Percentiles rank a stretch among this genome's conserved stretches.
These are phyloP conservation scores for Caenorhabditis sinica DNA, from an alignment of 2,888 invertebrate genomes.

Conservation along the genomic window DNA sequence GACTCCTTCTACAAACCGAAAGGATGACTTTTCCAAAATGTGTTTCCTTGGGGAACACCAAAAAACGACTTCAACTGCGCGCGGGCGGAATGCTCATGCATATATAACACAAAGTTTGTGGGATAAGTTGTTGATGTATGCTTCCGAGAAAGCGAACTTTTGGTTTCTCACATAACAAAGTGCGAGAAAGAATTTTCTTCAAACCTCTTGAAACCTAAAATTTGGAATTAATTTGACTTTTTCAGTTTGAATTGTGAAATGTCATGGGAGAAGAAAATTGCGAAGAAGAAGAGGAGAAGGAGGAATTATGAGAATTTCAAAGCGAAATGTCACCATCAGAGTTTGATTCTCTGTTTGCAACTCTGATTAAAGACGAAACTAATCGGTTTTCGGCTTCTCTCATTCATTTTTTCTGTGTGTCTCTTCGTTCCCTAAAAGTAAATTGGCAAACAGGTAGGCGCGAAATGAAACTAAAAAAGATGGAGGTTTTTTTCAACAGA, in stretches of 20 bases:
- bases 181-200: not conserved
- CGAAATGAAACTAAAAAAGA: conserved; percentile 33
- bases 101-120: not conserved
- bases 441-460: conserved; percentile 61
- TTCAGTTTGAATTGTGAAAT: not conserved
- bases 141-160: conserved; percentile 1
- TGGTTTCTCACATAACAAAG: not conserved
- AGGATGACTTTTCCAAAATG: no score
- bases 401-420: conserved; percentile 5
- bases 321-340: conserved; percentile 29
- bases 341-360: conserved; percentile 47
- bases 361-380: conserved; percentile 56
- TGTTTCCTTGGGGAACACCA: no score
- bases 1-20: no score
- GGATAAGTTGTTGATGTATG: not conserved
- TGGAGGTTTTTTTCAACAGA: not conserved
- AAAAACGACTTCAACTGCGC: not conserved
- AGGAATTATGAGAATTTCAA: not conserved
- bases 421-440: conserved; percentile 36
- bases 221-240: not conserved
- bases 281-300: not conserved
- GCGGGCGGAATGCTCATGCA: not conserved
- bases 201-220: not conserved
- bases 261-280: not conserved
- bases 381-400: conserved; percentile 55